A percentile compares a stretch with the other conserved stretches of the same genome.
Conservation (phyloP, 2,113 vertebrate species). For the Alethe diademata region DNA sequence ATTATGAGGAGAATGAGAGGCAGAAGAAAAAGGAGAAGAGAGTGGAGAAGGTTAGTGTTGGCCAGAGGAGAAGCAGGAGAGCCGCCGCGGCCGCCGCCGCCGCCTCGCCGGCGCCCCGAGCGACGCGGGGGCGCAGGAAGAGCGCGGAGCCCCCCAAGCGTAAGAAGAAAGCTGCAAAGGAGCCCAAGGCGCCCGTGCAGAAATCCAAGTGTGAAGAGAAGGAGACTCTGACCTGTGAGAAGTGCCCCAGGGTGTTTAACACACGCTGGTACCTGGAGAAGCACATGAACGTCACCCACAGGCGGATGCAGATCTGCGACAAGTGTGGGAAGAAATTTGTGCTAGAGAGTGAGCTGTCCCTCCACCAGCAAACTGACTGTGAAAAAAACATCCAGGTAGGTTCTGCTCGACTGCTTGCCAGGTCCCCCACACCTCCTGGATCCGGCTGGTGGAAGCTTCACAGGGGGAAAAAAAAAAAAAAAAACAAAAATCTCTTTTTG, state of each 20-base stretch:
- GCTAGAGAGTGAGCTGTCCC: conserved; percentile 96
- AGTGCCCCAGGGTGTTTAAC: conserved; percentile 97
- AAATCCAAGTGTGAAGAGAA: conserved; percentile 89
- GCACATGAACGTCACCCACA: conserved; percentile 99
- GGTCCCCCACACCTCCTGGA: conserved; percentile 49
- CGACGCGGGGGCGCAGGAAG: conserved; percentile 86
- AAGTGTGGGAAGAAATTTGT: conserved; percentile 99
- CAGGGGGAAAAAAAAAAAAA: background rate
- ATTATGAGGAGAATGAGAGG: conserved; percentile 81
- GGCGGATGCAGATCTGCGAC: conserved; percentile 99
- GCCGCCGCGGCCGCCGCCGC: conserved; percentile 68
- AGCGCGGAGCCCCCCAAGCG: conserved; percentile 80
- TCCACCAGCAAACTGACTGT: conserved; percentile 99
- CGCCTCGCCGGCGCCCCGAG: conserved; percentile 75
- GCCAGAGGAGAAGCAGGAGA: conserved; percentile 80
- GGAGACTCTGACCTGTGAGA: conserved; percentile 95
- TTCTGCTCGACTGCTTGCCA: conserved; percentile 62
- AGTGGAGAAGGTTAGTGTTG: conserved; percentile 67
- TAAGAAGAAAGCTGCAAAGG: conserved; percentile 81
- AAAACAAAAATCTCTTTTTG: background rate
- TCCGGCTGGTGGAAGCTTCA: conserved; percentile 6
- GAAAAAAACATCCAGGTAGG: conserved; percentile 99
- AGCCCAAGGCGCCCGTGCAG: conserved; percentile 76
- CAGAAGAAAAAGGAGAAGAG: conserved; percentile 84
- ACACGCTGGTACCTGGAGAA: conserved; percentile 99